These are phyloP conservation scores for Daktulosphaira vitifoliae DNA, from an alignment of 1,140 invertebrate genomes.

Conservation along the genomic window DNA sequence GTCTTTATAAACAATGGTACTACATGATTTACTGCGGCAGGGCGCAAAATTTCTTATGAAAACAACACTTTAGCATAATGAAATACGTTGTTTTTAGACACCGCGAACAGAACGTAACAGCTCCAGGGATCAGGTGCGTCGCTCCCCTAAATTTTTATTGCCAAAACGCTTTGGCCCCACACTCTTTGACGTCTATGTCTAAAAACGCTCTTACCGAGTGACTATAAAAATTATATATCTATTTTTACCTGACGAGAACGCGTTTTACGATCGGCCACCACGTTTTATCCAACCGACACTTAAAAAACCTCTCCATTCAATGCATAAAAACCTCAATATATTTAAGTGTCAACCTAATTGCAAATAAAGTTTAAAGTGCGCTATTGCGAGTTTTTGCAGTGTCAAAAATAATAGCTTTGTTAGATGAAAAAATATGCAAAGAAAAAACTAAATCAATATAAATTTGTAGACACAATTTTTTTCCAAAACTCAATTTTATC, in stretches of 20 bases:
- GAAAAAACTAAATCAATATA: too few relatives aligned
- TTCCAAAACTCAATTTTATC: too few relatives aligned
- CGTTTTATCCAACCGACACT: background rate
- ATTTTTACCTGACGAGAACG: background rate
- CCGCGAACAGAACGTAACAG: too few relatives aligned
- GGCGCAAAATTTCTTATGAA: slow-evolving; percentile 3
- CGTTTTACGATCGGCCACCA: slow-evolving; percentile 16
- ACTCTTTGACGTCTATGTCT: background rate
- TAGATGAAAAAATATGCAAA: too few relatives aligned
- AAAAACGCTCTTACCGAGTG: background rate
- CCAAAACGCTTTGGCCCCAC: background rate
- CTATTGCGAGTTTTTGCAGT: too few relatives aligned
- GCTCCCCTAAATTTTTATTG: slow-evolving; percentile 6
- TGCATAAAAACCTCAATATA: slow-evolving; percentile 17
- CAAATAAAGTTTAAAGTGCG: background rate
- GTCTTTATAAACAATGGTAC: slow-evolving; percentile 8
- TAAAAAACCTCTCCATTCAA: background rate
- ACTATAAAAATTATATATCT: slow-evolving; percentile 15
- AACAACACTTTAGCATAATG: slow-evolving; percentile 29
- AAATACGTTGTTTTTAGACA: slow-evolving; percentile 4
- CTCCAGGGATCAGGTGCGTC: slow-evolving; percentile 10
- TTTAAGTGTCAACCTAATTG: slow-evolving; percentile 22
- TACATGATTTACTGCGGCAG: slow-evolving; percentile 18
- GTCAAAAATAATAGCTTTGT: too few relatives aligned
- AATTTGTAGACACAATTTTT: too few relatives aligned